These are phyloP conservation scores for Benitochromis conjunctus DNA, from an alignment of 2,113 vertebrate species.

Conservation along the genomic window DNA sequence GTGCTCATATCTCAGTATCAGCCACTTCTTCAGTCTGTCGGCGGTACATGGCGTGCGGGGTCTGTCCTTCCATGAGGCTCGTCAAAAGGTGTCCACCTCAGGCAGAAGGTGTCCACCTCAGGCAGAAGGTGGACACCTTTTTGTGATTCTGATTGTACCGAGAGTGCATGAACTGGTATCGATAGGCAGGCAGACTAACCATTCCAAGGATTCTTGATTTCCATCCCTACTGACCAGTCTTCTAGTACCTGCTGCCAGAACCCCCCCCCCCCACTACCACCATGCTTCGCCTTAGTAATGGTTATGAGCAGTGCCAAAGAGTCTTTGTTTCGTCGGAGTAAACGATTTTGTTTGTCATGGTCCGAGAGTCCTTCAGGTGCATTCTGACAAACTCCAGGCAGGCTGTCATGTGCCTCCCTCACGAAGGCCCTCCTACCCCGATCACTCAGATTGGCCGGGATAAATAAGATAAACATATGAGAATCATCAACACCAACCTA, in stretches of 20 bases:
- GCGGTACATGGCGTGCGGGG: rapidly evolving
- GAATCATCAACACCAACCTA: not conserved
- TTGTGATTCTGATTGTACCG: too few species aligned
- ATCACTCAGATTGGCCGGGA: not conserved
- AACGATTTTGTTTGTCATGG: not conserved
- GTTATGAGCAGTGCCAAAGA: not conserved
- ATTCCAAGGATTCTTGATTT: not conserved
- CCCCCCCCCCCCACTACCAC: not conserved
- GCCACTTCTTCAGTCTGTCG: not conserved
- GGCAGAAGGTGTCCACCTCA: too few species aligned
- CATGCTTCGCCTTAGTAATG: not conserved
- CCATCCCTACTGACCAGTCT: rapidly evolving
- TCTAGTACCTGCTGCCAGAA: not conserved
- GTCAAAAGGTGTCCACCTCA: too few species aligned
- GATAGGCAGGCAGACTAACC: not conserved
- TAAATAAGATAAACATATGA: not conserved
- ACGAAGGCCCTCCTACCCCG: not conserved
- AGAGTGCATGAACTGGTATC: not conserved
- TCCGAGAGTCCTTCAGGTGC: not conserved
- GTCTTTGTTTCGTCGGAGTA: not conserved
- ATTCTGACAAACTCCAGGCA: not conserved
- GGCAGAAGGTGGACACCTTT: too few species aligned
- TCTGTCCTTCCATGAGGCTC: not conserved
- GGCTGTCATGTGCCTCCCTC: not conserved
- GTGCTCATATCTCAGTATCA: not conserved